Conservation (phyloP, 2,888 invertebrate species). For the Gymnoscelis rufifasciata region DNA sequence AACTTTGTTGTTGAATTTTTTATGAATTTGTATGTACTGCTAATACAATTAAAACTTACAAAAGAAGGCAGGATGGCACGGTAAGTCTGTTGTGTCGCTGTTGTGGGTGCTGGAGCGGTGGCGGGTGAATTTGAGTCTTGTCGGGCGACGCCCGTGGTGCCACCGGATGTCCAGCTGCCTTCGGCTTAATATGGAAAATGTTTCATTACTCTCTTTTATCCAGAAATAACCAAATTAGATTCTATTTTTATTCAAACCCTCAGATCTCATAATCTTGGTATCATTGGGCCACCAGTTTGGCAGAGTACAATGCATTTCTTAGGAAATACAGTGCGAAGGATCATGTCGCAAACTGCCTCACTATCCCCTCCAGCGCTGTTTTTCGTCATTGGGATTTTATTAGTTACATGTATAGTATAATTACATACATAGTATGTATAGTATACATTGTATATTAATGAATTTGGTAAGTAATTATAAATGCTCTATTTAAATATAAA, state of each 20-base stretch:
- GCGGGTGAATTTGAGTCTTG: constrained; percentile 75
- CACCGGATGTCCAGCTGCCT: constrained; percentile 94
- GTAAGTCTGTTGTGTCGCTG: constrained; percentile 80
- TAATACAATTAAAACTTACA: constrained; percentile 73
- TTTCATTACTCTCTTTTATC: too few relatives aligned
- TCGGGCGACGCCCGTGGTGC: constrained; percentile 80
- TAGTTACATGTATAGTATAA: background rate
- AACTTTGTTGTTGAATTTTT: too few relatives aligned
- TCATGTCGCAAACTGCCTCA: constrained; percentile 5
- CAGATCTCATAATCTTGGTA: constrained; percentile 22
- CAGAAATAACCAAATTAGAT: too few relatives aligned
- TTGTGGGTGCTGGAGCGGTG: constrained; percentile 72
- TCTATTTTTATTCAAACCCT: constrained; percentile 3
- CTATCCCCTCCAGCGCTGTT: constrained; percentile 18
- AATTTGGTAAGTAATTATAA: too few relatives aligned
- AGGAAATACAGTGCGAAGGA: constrained; percentile 9
- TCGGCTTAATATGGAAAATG: constrained; percentile 77
- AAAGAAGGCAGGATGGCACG: constrained; percentile 88
- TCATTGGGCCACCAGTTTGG: constrained; percentile 10
- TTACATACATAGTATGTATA: background rate
- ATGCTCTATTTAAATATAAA: too few relatives aligned
- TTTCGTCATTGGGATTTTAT: constrained; percentile 15
- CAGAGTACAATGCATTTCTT: constrained; percentile 4
- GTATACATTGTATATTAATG: background rate
- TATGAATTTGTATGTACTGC: too few relatives aligned